These are phyloP conservation scores for Adoxophyes honmai DNA, from an alignment of 1,140 invertebrate species.

Conservation along the genomic window DNA sequence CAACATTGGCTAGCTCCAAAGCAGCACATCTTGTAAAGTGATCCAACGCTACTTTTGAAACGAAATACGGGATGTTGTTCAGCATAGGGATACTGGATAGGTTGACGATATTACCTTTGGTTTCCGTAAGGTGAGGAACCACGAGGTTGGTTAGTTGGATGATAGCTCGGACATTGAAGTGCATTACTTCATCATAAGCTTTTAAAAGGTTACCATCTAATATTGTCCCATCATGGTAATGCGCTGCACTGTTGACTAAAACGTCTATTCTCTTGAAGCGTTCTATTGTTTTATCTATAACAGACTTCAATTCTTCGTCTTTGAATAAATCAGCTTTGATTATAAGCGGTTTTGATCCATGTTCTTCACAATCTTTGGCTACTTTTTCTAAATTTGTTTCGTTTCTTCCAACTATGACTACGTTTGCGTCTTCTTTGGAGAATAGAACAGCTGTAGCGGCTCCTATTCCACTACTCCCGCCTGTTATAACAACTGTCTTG, in stretches of 20 bases:
- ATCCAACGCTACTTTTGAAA: constrained; percentile 38
- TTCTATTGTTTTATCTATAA: constrained; percentile 77
- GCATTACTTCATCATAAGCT: constrained; percentile 83
- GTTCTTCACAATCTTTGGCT: constrained; percentile 76
- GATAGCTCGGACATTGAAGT: constrained; percentile 83
- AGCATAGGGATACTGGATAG: constrained; percentile 82
- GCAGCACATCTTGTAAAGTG: constrained; percentile 79
- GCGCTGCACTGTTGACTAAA: constrained; percentile 86
- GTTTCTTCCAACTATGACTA: constrained; percentile 87
- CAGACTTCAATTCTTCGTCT: constrained; percentile 78
- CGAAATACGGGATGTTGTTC: constrained; percentile 28
- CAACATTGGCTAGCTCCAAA: constrained; percentile 85
- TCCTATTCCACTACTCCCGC: constrained; percentile 91
- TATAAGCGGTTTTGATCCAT: constrained; percentile 65
- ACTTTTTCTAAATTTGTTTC: constrained; percentile 69
- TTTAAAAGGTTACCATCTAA: constrained; percentile 81
- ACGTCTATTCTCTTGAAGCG: constrained; percentile 80
- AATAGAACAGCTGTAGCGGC: constrained; percentile 85
- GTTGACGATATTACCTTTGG: constrained; percentile 86
- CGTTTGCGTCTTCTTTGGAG: constrained; percentile 81
- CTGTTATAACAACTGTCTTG: constrained; percentile 83
- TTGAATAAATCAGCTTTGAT: constrained; percentile 80
- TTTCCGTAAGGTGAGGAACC: constrained; percentile 82
- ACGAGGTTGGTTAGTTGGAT: constrained; percentile 84
- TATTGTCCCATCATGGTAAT: constrained; percentile 81